Evolutionary conservation across 2,888 invertebrate genomes (phyloP), one percentile per base, ranked within the genome.

Genomic region (Eumacrocentrus americanus): DNA sequence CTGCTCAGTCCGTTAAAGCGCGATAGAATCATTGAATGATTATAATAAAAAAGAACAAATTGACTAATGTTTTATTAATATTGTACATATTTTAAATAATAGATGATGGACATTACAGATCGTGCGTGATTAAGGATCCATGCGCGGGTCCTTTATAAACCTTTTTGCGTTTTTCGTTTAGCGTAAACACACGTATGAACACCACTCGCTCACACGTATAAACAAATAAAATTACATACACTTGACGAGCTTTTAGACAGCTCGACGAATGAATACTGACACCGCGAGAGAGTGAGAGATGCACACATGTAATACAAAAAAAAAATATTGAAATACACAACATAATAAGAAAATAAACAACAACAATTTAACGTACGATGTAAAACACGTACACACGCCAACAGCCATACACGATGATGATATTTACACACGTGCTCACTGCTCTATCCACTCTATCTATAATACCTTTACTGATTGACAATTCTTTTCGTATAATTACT

Each of bases 51-150:
- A 62, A n/a, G n/a, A n/a, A 46, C 58, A 67, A 69, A 67, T 67
- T 65, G 58, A 67, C 67, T 70, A 71, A 72, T 67, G 69, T 72
- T 72, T 72, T 69, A 73, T 77, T 77, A 77, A 78, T 76, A 78
- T 75, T 78, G 78, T 78, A 78, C 70, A 78, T 78, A 78, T 78
- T 78, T 78, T 77, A 76, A 78, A 78, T 78, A 77, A 77, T 77
- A 74, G 75, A 76, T 74, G 67, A 73, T 70, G 74, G 70, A 73
- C 72, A 75, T 61, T 57, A 71, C 71, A 73, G 72, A 73, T 75
- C 69, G 71, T 69, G 74, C 75, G 75, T 72, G 73, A 72, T 68
- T 68, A 71, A 69, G 65, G 73, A 71, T 70, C 69, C 71, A 65
- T 63, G 64, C 63, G 55, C 58, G 70, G 68, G 62, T 71, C 69